Evolutionary conservation across 2,888 invertebrate species (phyloP).

Genomic region (Lasioglossum zephyrum): DNA sequence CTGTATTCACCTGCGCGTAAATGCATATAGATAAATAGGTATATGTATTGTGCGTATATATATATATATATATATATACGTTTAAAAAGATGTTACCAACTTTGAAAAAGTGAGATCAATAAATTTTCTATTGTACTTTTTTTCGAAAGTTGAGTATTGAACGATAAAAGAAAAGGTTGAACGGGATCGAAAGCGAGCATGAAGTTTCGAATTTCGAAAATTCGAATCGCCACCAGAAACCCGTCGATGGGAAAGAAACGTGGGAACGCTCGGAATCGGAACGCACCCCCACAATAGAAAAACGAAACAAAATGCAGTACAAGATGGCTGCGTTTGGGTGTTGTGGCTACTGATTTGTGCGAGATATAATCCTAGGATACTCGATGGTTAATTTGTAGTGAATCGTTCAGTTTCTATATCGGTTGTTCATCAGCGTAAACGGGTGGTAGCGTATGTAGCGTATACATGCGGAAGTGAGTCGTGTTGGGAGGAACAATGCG

Average conservation of each 20-base stretch:
- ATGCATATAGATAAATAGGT: neutral
- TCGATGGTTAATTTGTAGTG: conserved; percentile 52
- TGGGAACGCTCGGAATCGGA: conserved; percentile 69
- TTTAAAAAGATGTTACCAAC: neutral
- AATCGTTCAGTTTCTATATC: conserved; percentile 34
- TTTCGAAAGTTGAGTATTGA: neutral
- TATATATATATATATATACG: neutral
- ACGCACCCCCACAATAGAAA: conserved; percentile 77
- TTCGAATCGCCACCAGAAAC: conserved; percentile 45
- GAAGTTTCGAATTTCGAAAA: conserved; percentile 20
- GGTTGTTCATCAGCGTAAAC: neutral
- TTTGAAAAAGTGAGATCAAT: neutral
- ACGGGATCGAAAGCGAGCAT: neutral
- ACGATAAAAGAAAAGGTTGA: neutral
- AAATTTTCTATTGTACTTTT: neutral
- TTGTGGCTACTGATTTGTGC: conserved; percentile 80
- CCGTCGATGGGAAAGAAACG: conserved; percentile 28
- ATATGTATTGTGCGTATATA: neutral
- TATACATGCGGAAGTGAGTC: conserved; percentile 37
- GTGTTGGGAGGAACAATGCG: conserved; percentile 61
- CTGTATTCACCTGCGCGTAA: neutral
- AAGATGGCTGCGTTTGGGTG: conserved; percentile 84
- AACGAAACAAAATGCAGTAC: conserved; percentile 79
- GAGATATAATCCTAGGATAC: conserved; percentile 40
- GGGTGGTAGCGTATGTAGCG: conserved; percentile 16